Base-by-base conservation (phyloP, 2,888 invertebrate species). In the Phaedon cochleariae region DNA sequence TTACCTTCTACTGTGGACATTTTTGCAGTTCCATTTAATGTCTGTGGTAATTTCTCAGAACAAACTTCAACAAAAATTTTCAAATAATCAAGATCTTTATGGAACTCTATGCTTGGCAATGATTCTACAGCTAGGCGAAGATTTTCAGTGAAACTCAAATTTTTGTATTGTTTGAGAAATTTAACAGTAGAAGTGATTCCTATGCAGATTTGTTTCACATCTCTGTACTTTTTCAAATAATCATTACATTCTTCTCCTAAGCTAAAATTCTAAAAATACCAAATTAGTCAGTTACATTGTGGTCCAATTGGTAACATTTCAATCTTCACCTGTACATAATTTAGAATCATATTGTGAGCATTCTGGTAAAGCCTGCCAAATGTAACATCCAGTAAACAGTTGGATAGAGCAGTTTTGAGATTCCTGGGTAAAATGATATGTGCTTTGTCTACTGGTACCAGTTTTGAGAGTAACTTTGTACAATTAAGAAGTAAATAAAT, bases 71-170 rank as follows among this genome's bases (percentile, higher is more conserved):
- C 67, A 54, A 80, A 77, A 7, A 66, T 68, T 58, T 82, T 84
- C 45, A 91, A 80, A 74, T 87, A 85, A 26, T 76, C 78, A 46
- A 87, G 84, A 79, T 86, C 87, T 79, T 86, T 85, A 76, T 90
- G 89, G 72, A 89, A 86, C 64, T 89, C 86, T 34, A 91, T 78
- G 65, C 87, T 85, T 0, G 86, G 83, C 48, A 90, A 80, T 0
- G 89, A 86, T 26, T 85, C 84, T 70, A 86, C 85, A 21, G 89
- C 86, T 41, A 84, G 80, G 49, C 71, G 79, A 1, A 89, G 79
- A 26, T 85, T 82, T 74, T 80, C 81, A 60, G 67, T 67, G n/a
- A 76, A 73, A 12, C 76, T 70, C n/a, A 78, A 63, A 21, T 76
- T 72, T 53, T 77, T 74, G 48, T 79, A 73, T 62, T 82, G 79